Evolutionary conservation across 2,888 invertebrate species (phyloP).

Genomic region (Schizaphis graminum): DNA sequence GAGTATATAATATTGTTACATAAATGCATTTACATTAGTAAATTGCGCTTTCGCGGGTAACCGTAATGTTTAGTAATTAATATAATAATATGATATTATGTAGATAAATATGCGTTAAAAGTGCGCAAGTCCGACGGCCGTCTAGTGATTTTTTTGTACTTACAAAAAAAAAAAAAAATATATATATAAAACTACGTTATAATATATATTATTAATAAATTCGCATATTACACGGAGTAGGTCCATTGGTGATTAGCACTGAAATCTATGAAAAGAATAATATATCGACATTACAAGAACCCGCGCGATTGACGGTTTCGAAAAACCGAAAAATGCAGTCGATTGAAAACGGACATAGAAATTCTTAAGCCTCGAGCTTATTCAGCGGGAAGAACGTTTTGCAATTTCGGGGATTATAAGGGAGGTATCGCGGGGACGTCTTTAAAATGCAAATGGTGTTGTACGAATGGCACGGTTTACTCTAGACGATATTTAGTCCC

Average conservation of each 20-base stretch:
- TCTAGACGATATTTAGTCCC: not conserved
- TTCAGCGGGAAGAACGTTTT: not conserved
- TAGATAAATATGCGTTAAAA: not conserved
- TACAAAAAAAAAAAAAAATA: no score
- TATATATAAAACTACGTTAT: no score
- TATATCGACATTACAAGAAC: no score
- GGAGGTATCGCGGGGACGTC: not conserved
- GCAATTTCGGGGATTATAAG: not conserved
- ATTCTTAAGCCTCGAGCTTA: not conserved
- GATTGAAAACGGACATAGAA: not conserved
- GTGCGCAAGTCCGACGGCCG: not conserved
- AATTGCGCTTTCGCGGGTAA: not conserved
- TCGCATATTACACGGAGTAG: no score
- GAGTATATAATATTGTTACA: not conserved
- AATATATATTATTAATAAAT: no score
- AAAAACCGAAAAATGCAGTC: not conserved
- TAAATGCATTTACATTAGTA: no score
- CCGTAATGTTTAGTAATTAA: not conserved
- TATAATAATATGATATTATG: not conserved
- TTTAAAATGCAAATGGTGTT: slow-evolving; percentile 40
- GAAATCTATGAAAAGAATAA: no score
- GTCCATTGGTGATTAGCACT: no score
- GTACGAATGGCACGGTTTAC: not conserved
- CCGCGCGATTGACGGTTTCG: not conserved
- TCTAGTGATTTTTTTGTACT: no score